A percentile compares a stretch with the other conserved stretches of the same genome.
phyloP scores from a whole-genome alignment of 2,888 invertebrate species.

The Chalcis sispes region DNA sequence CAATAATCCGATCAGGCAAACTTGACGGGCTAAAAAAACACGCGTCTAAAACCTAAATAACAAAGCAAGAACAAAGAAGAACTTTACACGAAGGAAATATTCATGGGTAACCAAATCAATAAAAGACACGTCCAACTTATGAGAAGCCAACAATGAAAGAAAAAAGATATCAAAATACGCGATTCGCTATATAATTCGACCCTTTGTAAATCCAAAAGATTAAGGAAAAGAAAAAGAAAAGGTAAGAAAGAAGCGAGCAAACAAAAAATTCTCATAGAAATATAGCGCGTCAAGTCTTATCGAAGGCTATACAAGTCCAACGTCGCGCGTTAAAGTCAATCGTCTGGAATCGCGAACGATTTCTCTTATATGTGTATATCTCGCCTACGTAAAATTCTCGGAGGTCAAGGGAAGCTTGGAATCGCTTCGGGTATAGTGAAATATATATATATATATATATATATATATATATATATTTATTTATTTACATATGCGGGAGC shows the following conservation, averaged over 20 bases:
- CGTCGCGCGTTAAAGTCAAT: not conserved
- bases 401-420: conserved; percentile 36
- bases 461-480: too few species aligned
- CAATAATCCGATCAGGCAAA: not conserved
- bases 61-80: not conserved
- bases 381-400: conserved; percentile 1
- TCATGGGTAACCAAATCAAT: not conserved
- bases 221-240: too few species aligned
- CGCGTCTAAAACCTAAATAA: too few species aligned
- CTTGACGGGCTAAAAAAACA: too few species aligned
- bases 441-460: not conserved
- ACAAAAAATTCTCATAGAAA: not conserved
- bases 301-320: conserved; percentile 12
- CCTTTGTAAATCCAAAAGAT: not conserved
- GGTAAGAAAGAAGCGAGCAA: too few species aligned
- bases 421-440: not conserved
- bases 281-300: conserved; percentile 4
- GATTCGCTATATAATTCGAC: not conserved
- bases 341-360: conserved; percentile 29
- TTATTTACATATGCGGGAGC: too few species aligned
- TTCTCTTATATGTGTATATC: conserved; percentile 5
- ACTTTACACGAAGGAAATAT: not conserved
- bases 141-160: not conserved
- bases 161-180: not conserved
- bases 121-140: too few species aligned